Percentiles rank a stretch among this genome's conserved stretches.
Evolutionary conservation across 1,140 invertebrate genomes (phyloP).

Genomic region (Dendrolimus punctatus): DNA sequence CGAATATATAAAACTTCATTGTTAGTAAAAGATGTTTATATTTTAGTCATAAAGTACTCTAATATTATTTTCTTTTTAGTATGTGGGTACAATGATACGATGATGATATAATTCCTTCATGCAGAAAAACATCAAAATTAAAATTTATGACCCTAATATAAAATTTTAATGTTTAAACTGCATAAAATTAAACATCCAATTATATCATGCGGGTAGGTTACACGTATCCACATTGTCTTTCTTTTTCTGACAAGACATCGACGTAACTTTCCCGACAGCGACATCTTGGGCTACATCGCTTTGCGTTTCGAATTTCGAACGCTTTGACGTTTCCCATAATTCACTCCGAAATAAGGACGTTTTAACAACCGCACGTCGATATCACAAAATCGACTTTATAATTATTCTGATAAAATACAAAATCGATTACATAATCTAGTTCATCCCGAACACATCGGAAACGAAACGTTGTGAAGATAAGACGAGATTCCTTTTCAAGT

Average conservation of each 20-base stretch:
- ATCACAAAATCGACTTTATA: not conserved
- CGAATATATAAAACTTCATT: too few relatives aligned
- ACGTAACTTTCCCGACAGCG: slow-evolving; percentile 18
- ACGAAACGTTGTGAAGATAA: slow-evolving; percentile 44
- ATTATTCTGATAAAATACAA: not conserved
- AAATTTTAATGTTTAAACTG: too few relatives aligned
- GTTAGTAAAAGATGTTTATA: too few relatives aligned
- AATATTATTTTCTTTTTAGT: too few relatives aligned
- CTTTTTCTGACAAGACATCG: slow-evolving; percentile 7
- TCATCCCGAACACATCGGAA: slow-evolving; percentile 34
- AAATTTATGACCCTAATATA: too few relatives aligned
- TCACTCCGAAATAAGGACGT: slow-evolving; percentile 21
- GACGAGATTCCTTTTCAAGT: slow-evolving; percentile 42
- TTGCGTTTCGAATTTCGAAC: slow-evolving; percentile 51
- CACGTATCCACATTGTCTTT: not conserved
- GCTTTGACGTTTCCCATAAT: slow-evolving; percentile 44
- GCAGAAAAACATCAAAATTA: too few relatives aligned
- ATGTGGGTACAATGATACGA: too few relatives aligned
- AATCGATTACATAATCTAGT: slow-evolving; percentile 6
- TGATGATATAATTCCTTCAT: too few relatives aligned
- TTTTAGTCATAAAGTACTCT: too few relatives aligned
- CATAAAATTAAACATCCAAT: too few relatives aligned
- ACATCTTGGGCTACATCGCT: slow-evolving; percentile 34
- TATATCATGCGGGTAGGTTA: not conserved
- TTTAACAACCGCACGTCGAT: not conserved